A percentile compares a stretch with the other conserved stretches of the same genome.
Conservation (phyloP, 2,888 invertebrate species). For the Coleophora deauratella region DNA sequence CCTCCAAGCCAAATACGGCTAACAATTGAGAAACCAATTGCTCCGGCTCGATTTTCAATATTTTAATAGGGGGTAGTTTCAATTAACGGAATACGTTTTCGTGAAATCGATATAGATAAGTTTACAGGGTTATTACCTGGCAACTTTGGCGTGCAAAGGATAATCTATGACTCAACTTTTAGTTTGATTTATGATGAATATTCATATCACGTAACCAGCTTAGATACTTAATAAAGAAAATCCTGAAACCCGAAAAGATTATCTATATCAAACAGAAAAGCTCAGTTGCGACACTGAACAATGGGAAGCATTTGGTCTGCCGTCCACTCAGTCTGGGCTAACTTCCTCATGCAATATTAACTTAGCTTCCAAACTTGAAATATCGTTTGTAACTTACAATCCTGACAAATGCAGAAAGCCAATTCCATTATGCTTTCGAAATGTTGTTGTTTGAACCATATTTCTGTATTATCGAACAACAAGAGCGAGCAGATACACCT, state of each 20-base stretch:
- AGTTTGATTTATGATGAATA: too few species aligned
- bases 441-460: background rate
- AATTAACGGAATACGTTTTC: background rate
- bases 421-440: too few species aligned
- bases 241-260: background rate
- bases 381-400: slow-evolving; percentile 3
- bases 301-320: slow-evolving; percentile 6
- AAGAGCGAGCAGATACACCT: too few species aligned
- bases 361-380: too few species aligned
- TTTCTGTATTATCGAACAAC: too few species aligned
- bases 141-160: too few species aligned
- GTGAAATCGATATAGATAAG: too few species aligned
- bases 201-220: too few species aligned
- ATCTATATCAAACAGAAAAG: background rate
- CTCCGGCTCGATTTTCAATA: slow-evolving; percentile 28
- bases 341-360: background rate
- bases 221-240: too few species aligned
- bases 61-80: slow-evolving; percentile 1
- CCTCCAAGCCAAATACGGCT: slow-evolving; percentile 29
- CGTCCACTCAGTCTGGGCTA: background rate
- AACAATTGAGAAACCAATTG: slow-evolving; percentile 19
- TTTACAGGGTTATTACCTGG: too few species aligned
- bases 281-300: slow-evolving; percentile 12
- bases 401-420: background rate
- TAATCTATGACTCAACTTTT: too few species aligned